These are phyloP conservation scores for Oegoconia quadripuncta DNA, from an alignment of 2,888 invertebrate species.

Conservation along the genomic window DNA sequence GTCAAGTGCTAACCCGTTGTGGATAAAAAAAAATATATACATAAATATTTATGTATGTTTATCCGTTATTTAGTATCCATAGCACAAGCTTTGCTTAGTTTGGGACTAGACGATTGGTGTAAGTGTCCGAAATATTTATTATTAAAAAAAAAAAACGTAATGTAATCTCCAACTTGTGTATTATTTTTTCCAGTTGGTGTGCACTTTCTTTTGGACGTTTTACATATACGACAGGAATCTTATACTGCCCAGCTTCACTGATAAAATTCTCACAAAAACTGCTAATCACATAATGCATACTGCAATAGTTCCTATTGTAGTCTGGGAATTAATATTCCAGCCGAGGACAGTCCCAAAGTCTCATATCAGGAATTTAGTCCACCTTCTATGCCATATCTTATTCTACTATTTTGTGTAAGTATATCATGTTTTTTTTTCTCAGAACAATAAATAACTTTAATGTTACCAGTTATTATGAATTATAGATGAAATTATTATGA, in stretches of 20 bases:
- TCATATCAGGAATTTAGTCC: constrained; percentile 40
- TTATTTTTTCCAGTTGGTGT: constrained; percentile 46
- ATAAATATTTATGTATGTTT: too few relatives aligned
- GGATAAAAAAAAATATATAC: too few relatives aligned
- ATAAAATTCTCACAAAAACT: constrained; percentile 35
- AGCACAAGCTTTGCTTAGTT: too few relatives aligned
- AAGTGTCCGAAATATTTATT: too few relatives aligned
- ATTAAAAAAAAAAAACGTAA: too few relatives aligned
- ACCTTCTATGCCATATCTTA: constrained; percentile 34
- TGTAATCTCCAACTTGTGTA: too few relatives aligned
- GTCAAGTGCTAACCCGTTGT: too few relatives aligned
- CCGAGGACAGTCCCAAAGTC: constrained; percentile 42
- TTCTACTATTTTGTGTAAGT: constrained; percentile 58
- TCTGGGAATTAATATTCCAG: constrained; percentile 48
- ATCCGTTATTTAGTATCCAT: too few relatives aligned
- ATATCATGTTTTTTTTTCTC: constrained; percentile 14
- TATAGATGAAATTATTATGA: too few relatives aligned
- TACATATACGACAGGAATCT: constrained; percentile 47
- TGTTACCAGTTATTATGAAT: background rate
- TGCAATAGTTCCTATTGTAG: constrained; percentile 42
- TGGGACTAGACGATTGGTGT: too few relatives aligned
- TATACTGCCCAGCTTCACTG: constrained; percentile 46
- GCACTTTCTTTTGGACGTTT: constrained; percentile 52
- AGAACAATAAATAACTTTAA: background rate
- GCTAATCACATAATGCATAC: constrained; percentile 64